Evolutionary conservation across 2,113 vertebrate genomes (phyloP), one percentile per base, ranked within the genome.

Genomic region (Tetrao urogallus): DNA sequence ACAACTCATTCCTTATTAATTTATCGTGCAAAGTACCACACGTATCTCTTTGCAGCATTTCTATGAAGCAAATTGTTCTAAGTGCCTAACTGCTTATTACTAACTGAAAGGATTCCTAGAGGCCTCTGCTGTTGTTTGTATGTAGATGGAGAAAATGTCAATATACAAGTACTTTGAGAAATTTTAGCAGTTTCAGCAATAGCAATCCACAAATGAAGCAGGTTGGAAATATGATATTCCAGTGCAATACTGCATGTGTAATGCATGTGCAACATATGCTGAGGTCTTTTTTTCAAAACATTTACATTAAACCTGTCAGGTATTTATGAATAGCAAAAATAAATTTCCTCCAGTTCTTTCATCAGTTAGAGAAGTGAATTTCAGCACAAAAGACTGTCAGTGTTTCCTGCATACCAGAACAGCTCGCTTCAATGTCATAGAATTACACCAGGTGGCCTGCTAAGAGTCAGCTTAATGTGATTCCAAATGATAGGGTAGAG

Each of bases 401-500:
- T 97, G 95, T 97, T 98, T 96, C 88, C 95, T 94, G 97, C 97
- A 95, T 96, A 96, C 95, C 94, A 97, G 96, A 98, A 75, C 95
- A 96, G 97, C 98, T 97, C 97, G 88, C 97, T 98, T 98, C 97
- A 98, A 96, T 98, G 98, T 98, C 98, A 98, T 79, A 97, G 97
- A 97, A 97, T 97, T 98, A 97, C 98, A 98, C 97, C 97, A 98
- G 98, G 98, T 98, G 98, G 98, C 98, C 98, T 98, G 97, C 97
- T 97, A 97, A 97, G 97, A 98, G 97, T 98, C 98, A 98, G 98
- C 98, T 98, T 98, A 98, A 98, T 98, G 98, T 98, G 98, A 98
- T 98, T 98, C 98, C 96, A 98, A 98, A 98, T 98, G 98, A 98
- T 98, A 98, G 98, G 98, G 98, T 98, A 98, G 96, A 92, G 94